Conservation (phyloP, 2,797 vertebrate genomes). For the Phalanger gymnotis region DNA sequence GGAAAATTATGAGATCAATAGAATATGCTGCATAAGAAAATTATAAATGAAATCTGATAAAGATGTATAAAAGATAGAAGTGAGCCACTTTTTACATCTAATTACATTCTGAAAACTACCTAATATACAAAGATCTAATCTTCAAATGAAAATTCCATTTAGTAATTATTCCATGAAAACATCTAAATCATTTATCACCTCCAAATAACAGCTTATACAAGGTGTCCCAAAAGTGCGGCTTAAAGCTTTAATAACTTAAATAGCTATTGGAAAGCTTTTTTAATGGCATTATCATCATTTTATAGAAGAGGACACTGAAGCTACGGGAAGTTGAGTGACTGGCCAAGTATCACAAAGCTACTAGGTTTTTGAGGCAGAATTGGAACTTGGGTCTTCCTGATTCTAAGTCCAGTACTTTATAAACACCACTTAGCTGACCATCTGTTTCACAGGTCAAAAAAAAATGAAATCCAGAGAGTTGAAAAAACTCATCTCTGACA, state of each 20-base stretch:
- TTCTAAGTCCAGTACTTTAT: not conserved
- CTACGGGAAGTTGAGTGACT: not conserved
- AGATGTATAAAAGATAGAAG: not conserved
- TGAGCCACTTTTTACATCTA: not conserved
- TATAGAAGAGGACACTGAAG: conserved; percentile 25
- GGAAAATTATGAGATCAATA: conserved; percentile 4
- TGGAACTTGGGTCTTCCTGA: not conserved
- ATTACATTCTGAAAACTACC: conserved; percentile 8
- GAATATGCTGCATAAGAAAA: conserved; percentile 2
- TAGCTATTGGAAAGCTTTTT: not conserved
- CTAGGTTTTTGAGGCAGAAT: not conserved
- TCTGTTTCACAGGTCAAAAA: not conserved
- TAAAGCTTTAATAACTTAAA: not conserved
- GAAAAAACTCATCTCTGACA: not conserved
- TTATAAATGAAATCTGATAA: not conserved
- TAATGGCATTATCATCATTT: not conserved
- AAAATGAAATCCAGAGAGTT: not conserved
- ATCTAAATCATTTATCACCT: not conserved
- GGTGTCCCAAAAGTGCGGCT: not conserved
- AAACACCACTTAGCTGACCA: not conserved
- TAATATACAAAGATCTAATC: not conserved
- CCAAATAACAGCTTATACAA: not conserved
- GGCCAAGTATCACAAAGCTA: not conserved
- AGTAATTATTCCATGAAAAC: not conserved
- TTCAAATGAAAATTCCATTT: conserved; percentile 41